Base-by-base conservation (phyloP, 2,797 vertebrate genomes). In the Muraenolepis orangiensis region DNA sequence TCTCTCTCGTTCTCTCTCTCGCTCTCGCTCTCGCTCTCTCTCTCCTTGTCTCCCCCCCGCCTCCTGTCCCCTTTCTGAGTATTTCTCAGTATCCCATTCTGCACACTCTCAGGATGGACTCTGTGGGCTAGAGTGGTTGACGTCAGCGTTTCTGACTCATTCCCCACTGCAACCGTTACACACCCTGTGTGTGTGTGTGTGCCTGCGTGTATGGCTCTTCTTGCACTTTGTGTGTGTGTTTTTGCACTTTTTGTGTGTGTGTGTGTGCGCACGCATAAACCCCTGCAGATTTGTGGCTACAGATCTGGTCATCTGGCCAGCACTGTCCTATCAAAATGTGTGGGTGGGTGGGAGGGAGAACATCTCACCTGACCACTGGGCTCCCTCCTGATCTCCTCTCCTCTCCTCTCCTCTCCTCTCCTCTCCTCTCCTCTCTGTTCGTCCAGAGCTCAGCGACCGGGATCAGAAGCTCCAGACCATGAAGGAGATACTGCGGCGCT, bases 391-490 rank as follows among this genome's bases (percentile, higher is more conserved):
- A 10, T 11, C 28, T 32, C 13, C 6, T 14, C 26, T 8, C 28
- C 7, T 13, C 28, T 16, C 38, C 29, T 69, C 28, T 7, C 29
- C 7, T 84, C 79, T 77, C 72, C 70, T 31, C 64, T 72, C 72
- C 80, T 76, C 73, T 71, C 28, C 68, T 72, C 66, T 77, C 32
- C 70, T 71, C 20, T 36, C 73, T 38, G 23, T 29, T 31, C 18
- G 42, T 81, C 66, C 91, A 98, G 97, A 98, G 89, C 96, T 97
- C 91, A 96, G 94, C 1, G 97, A 98, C 89, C 92, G 94, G 73
- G 97, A 98, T 79, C 96, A 97, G 91, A 96, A 95, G 76, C 87
- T 97, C 71, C 94, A 95, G 10, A 92, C 94, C 38, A 95, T 98
- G 82, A 96, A 95, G 89, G 96, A 98, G n/a, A 93, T 96, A 46